Percentiles rank a stretch among this genome's conserved stretches.
Conservation (phyloP, 2,113 vertebrate species). For the Hirundichthys speculiger region DNA sequence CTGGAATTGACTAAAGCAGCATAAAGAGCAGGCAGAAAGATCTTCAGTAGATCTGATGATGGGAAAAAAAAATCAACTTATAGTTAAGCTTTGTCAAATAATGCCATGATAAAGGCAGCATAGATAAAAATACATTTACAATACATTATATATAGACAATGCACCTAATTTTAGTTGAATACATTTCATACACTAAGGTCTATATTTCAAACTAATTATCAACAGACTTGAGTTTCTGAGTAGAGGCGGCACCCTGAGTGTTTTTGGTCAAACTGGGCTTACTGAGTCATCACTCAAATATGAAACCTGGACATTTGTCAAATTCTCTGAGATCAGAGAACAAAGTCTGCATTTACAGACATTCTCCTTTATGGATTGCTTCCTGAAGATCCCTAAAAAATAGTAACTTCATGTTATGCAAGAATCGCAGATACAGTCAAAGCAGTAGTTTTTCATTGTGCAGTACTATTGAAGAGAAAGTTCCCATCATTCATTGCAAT, state of each 20-base stretch:
- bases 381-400: background rate
- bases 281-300: conserved; percentile 42
- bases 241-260: background rate
- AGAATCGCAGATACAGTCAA: background rate
- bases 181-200: background rate
- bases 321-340: conserved; percentile 3
- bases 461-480: background rate
- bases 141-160: too few species aligned
- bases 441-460: conserved; percentile 4
- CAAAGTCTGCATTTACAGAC: background rate
- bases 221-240: conserved; percentile 15
- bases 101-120: too few species aligned
- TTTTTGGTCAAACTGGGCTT: too few species aligned
- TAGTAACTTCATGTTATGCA: background rate
- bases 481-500: conserved; percentile 11
- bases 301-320: conserved; percentile 11
- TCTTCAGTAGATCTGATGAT: too few species aligned
- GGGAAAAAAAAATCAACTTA: too few species aligned
- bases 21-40: too few species aligned
- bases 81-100: too few species aligned
- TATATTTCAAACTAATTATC: conserved; percentile 2
- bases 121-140: too few species aligned
- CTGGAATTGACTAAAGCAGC: too few species aligned
- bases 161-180: too few species aligned
- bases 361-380: too few species aligned